Percentiles rank a stretch among this genome's conserved stretches.
These are phyloP conservation scores for pig (Sus scrofa) DNA, from an alignment of 2,113 vertebrate species.

Conservation along the genomic window DNA sequence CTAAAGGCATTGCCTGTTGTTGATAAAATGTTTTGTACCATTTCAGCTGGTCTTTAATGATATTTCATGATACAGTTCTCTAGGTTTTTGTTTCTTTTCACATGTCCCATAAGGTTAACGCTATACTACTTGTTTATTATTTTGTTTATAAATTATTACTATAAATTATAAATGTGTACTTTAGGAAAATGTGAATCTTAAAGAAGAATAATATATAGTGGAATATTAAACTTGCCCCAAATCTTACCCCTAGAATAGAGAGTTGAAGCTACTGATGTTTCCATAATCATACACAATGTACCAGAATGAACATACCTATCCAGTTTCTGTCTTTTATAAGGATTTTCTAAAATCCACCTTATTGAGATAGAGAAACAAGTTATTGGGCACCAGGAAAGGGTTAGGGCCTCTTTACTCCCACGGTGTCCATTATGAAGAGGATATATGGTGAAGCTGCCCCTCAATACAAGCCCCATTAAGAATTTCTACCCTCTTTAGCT, in stretches of 20 bases:
- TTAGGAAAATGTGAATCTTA: neutral
- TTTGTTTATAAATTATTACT: constrained; percentile 1
- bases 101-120: neutral
- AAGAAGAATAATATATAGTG: neutral
- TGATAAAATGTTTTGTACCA: neutral
- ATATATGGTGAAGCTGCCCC: neutral
- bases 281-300: neutral
- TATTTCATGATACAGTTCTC: neutral
- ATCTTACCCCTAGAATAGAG: neutral
- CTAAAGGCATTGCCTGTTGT: neutral
- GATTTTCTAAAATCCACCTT: neutral
- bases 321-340: neutral
- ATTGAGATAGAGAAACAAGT: neutral
- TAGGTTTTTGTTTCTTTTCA: constrained; percentile 14
- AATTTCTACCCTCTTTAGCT: neutral
- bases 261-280: constrained; percentile 6
- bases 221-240: neutral
- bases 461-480: neutral
- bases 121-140: neutral
- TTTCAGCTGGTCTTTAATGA: neutral
- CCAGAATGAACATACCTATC: neutral
- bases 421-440: neutral
- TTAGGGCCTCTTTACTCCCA: neutral
- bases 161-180: neutral
- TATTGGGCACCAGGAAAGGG: neutral